Percentiles rank a stretch among this genome's conserved stretches.
phyloP scores from a whole-genome alignment of 2,797 vertebrate genomes.

The Semotilus atromaculatus region DNA sequence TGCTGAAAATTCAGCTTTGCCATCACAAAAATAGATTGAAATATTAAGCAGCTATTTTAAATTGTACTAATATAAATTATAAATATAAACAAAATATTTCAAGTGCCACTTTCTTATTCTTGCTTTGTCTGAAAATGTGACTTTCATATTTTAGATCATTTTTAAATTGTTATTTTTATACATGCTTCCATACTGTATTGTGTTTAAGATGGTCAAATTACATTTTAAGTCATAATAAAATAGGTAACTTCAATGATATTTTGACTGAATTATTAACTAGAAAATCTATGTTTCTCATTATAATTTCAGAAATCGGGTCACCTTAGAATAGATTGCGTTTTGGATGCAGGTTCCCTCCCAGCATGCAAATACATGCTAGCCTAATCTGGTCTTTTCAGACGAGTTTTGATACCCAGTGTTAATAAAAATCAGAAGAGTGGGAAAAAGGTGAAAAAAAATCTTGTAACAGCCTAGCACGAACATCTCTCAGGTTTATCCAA shows the following conservation, averaged over 20 bases:
- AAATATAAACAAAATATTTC: background rate
- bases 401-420: background rate
- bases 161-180: background rate
- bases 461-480: background rate
- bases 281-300: background rate
- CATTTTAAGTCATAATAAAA: background rate
- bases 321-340: background rate
- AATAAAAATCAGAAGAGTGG: constrained; percentile 6
- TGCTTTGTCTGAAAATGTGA: background rate
- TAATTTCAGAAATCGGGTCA: background rate
- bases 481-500: background rate
- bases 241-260: background rate
- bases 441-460: background rate
- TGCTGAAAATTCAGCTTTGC: background rate
- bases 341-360: background rate
- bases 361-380: background rate
- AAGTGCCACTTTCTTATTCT: background rate
- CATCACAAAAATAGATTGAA: background rate
- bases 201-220: background rate
- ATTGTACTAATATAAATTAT: too few species aligned
- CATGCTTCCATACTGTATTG: background rate
- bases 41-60: background rate
- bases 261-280: background rate
- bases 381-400: constrained; percentile 3
- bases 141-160: background rate